These are phyloP conservation scores for Gymnoscelis rufifasciata DNA, from an alignment of 2,888 invertebrate species.

Conservation along the genomic window DNA sequence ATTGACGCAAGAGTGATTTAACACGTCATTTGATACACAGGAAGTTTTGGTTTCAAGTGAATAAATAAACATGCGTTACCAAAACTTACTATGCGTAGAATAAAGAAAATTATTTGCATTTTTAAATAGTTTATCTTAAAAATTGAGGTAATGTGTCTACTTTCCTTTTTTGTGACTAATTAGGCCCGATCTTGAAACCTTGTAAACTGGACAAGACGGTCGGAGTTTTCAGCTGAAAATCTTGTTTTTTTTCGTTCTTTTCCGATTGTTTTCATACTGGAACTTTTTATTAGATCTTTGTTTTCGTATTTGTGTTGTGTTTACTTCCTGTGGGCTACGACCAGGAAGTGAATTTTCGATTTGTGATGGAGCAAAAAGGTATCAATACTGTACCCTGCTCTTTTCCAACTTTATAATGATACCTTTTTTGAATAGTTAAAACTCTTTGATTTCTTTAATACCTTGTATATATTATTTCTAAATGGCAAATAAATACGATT, in stretches of 20 bases:
- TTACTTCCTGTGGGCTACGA: slow-evolving; percentile 32
- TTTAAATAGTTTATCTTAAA: too few species aligned
- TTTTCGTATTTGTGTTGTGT: slow-evolving; percentile 46
- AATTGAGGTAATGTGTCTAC: slow-evolving; percentile 49
- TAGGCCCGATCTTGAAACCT: slow-evolving; percentile 65
- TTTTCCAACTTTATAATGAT: slow-evolving; percentile 32
- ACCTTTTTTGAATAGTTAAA: slow-evolving; percentile 34
- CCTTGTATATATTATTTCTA: too few species aligned
- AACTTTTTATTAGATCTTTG: neutral
- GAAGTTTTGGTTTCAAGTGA: too few species aligned
- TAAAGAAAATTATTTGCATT: too few species aligned
- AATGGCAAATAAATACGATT: too few species aligned
- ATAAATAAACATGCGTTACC: too few species aligned
- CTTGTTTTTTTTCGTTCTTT: slow-evolving; percentile 39
- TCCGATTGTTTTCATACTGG: slow-evolving; percentile 34
- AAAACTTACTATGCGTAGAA: too few species aligned
- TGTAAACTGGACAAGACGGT: slow-evolving; percentile 69
- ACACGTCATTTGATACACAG: too few species aligned
- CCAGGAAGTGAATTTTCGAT: slow-evolving; percentile 32
- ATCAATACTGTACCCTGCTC: slow-evolving; percentile 60
- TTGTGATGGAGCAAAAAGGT: slow-evolving; percentile 49
- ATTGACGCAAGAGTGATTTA: too few species aligned
- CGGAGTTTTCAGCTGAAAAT: slow-evolving; percentile 44
- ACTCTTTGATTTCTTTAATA: slow-evolving; percentile 31
- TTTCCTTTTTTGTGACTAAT: slow-evolving; percentile 40